These are phyloP conservation scores for Heliothis virescens DNA, from an alignment of 1,140 invertebrate genomes.

Conservation along the genomic window DNA sequence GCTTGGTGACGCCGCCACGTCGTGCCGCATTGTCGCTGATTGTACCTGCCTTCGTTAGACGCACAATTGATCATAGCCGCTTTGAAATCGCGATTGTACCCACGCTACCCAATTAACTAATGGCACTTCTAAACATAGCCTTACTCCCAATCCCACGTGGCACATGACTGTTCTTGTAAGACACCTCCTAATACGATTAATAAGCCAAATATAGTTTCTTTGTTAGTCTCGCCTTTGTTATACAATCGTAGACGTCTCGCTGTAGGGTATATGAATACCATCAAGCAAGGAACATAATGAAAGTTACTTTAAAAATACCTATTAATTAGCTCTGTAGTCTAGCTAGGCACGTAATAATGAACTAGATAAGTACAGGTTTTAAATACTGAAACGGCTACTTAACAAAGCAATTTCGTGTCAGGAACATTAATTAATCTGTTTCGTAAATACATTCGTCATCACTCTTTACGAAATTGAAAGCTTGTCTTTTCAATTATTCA, in stretches of 20 bases:
- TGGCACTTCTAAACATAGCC: slow-evolving; percentile 14
- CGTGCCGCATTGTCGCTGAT: slow-evolving; percentile 15
- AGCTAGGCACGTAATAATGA: neutral
- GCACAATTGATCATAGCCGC: slow-evolving; percentile 49
- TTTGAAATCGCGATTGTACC: slow-evolving; percentile 48
- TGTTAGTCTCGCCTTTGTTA: neutral
- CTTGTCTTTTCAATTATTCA: slow-evolving; percentile 55
- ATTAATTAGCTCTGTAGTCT: neutral
- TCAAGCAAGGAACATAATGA: neutral
- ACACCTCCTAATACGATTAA: neutral
- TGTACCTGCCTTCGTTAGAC: slow-evolving; percentile 47
- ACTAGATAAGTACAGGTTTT: neutral
- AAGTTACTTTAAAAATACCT: neutral
- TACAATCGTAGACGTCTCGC: neutral
- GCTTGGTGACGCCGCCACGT: slow-evolving; percentile 19
- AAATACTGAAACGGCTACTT: slow-evolving; percentile 3
- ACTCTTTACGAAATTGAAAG: slow-evolving; percentile 51
- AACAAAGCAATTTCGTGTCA: neutral
- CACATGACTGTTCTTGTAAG: slow-evolving; percentile 7
- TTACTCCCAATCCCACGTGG: neutral
- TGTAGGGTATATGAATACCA: neutral
- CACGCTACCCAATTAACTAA: slow-evolving; percentile 48
- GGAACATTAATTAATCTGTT: slow-evolving; percentile 46
- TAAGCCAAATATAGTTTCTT: slow-evolving; percentile 3
- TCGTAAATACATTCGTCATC: slow-evolving; percentile 50